Evolutionary conservation across 2,113 vertebrate species (phyloP), one percentile per base, ranked within the genome.

Genomic region (Hemiprocne comata): DNA sequence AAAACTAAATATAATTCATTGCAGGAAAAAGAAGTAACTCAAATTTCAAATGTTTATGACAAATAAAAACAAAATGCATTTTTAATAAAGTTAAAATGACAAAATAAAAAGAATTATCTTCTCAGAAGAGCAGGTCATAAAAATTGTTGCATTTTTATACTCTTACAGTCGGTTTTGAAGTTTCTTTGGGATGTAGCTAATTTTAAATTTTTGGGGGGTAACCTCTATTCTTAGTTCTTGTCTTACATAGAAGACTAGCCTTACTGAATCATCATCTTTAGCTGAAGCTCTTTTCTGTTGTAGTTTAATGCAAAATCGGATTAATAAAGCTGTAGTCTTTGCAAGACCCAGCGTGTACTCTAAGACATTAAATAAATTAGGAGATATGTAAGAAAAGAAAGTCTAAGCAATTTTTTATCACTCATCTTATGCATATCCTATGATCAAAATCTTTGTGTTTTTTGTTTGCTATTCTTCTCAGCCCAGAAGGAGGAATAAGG

Each of bases 371-470:
- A 61, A 69, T 58, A 80, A 61, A 70, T 31, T 46, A 62, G 70
- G 19, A 64, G 2, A 29, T 7, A 69, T 31, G 2, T 33, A 69
- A 82, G 16, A 65, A 72, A 72, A 66, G 5, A n/a, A 77, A 66
- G 3, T 14, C 40, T 9, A 70, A 88, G 2, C 5, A 61, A 19
- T 65, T 78, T 72, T 74, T 60, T 54, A 40, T 42, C n/a, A 40
- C 51, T 81, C 8, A 17, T 4, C 13, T 84, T 65, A 40, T 40
- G 6, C 9, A 67, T 16, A 46, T 20, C 29, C 20, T 67, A 60
- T 0, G 6, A 21, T 3, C 20, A 66, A 19, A 44, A 9, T 5
- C 4, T 78, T 50, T 1, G 3, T 60, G 21, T 3, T 9, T 50
- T 81, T 62, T 54, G 7, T 53, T 73, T 57, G 8, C 12, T 70